Evolutionary conservation across 2,888 invertebrate genomes (phyloP), one percentile per base, ranked within the genome.

Genomic region (Mesopsocus fuscifrons): DNA sequence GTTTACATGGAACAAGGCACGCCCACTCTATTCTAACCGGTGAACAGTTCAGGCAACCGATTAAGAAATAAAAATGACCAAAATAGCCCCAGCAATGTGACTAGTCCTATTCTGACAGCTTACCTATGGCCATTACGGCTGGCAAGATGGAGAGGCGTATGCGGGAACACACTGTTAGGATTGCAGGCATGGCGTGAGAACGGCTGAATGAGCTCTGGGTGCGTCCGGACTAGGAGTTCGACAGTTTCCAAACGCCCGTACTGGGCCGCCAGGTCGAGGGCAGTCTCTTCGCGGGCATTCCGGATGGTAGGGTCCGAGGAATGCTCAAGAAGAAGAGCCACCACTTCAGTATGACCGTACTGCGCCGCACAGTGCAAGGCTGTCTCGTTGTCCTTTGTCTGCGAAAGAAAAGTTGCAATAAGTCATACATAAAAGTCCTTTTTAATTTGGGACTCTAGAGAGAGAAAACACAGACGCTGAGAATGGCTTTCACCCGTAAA

Each of bases 191-290:
- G 68, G 61, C 54, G 68, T 66, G 63, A 68, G 65, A 72, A 75
- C 53, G 71, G 76, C 50, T 79, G 75, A 42, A 88, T 74, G 49
- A 92, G 67, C 53, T 82, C 80, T 1, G 89, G 87, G 60, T 85
- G 78, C 13, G 80, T 78, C 49, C 78, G 71, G 23, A 94, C 74
- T 48, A 95, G 66, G 53, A 83, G 70, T 61, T 88, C 81, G 43
- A 94, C 92, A 1, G 87, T 87, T 56, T 88, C 84, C 59, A 85
- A 65, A 60, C 81, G 80, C 55, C 85, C 87, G 61, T 84, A 87
- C 63, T 92, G 88, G 42, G 91, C 85, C 6, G 95, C 94, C 47
- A 97, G 71, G 61, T 97, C 95, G 54, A 97, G 66, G 1, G 94
- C 83, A 26, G 89, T 88, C 61, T 94, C 94, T 43, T 85, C 84